Base-by-base conservation (phyloP, 2,888 invertebrate genomes). In the Homarus gammarus region DNA sequence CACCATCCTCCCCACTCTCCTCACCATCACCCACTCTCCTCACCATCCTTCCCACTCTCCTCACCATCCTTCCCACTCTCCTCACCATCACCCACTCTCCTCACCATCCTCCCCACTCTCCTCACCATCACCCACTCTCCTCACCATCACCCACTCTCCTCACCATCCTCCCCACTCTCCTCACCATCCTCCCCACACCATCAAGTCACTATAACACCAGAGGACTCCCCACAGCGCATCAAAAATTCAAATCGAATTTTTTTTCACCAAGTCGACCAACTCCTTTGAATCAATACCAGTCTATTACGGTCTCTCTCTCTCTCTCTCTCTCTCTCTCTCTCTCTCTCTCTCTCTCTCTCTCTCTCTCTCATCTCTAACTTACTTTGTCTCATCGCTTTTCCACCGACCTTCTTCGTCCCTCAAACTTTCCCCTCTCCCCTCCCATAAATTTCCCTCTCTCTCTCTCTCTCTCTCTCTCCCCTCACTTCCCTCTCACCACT, bases 221-320 rank as follows among this genome's bases (percentile, higher is more conserved):
- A 38, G 27, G 61, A 27, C 33, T 22, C 61, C 31, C 36, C 33
- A 44, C 44, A 56, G 12, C 33, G 31, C 79, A 61, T 73, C 73
- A 73, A 31, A 73, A 73, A 73, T 73, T 73, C n/a, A 73, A 73
- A 73, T 73, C 38, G 40, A 38, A 73, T 73, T 73, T 38, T 73
- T 73, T 38, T 38, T 56, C 56, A 56, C 56, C 73, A n/a, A 38
- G 73, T n/a, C 73, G 38, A n/a, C 36, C 73, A 73, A 38, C 73
- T 73, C 73, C 73, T 73, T 73, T 73, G 73, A 73, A 73, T 73
- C 73, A 73, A 73, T 73, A 73, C 73, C 2, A 40, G 73, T n/a
- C 36, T 38, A 73, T 79, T 61, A 61, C 56, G 27, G 10, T 18
- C 79, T 18, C 61, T 33, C 36, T 56, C 56, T 61, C 36, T 36